Percentiles rank a stretch among this genome's conserved stretches.
phyloP scores from a whole-genome alignment of 2,888 invertebrate genomes.

The Cheilosia grossa region DNA sequence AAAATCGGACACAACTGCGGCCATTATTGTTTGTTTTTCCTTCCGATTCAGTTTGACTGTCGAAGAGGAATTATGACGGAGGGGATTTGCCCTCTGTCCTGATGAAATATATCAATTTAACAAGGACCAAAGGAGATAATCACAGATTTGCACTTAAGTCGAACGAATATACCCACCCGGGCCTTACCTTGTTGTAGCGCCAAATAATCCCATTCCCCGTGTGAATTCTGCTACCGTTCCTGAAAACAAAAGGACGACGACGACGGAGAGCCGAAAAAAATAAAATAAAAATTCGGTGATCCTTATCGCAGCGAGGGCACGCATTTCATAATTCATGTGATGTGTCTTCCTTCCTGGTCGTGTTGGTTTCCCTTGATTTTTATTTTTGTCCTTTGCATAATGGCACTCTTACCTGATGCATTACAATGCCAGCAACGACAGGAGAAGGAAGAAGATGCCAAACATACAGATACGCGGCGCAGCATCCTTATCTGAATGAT shows the following conservation, averaged over 20 bases:
- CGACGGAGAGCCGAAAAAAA: neutral
- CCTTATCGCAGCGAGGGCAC: constrained; percentile 54
- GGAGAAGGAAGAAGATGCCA: neutral
- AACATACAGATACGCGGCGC: neutral
- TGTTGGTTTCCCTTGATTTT: constrained; percentile 58
- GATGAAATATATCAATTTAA: constrained; percentile 74
- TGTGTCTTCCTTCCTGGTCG: constrained; percentile 62
- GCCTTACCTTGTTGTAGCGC: constrained; percentile 66
- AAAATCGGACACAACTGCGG: constrained; percentile 43
- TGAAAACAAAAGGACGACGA: constrained; percentile 32
- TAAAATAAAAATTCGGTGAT: constrained; percentile 14
- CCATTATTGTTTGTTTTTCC: constrained; percentile 42
- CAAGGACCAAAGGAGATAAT: constrained; percentile 72
- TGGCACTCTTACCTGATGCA: constrained; percentile 67
- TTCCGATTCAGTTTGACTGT: constrained; percentile 48
- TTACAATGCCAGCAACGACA: constrained; percentile 3
- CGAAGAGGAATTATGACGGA: constrained; percentile 61
- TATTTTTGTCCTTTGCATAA: constrained; percentile 49
- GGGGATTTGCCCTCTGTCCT: constrained; percentile 41
- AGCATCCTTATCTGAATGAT: constrained; percentile 58
- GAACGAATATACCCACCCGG: constrained; percentile 26
- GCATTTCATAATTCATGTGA: constrained; percentile 74
- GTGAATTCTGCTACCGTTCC: constrained; percentile 66
- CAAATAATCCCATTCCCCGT: constrained; percentile 74
- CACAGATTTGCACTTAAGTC: constrained; percentile 73